Percentiles rank a stretch among this genome's conserved stretches.
phyloP scores from a whole-genome alignment of 2,797 vertebrate genomes.

The Acropternis orthonyx region DNA sequence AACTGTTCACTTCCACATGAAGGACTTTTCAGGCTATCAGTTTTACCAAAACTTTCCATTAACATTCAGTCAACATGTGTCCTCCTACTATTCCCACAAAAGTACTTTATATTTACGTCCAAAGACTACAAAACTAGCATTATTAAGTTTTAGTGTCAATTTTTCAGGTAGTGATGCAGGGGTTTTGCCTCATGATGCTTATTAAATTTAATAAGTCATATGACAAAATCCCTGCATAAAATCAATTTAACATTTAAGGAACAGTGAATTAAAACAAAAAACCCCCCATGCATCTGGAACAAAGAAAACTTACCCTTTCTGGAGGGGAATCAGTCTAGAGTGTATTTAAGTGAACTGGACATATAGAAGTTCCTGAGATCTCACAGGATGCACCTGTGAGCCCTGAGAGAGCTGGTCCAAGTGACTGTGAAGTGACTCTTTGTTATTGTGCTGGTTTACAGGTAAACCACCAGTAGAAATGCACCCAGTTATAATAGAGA shows the following conservation, averaged over 20 bases:
- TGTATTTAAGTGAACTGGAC: neutral
- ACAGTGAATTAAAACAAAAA: neutral
- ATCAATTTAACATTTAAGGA: neutral
- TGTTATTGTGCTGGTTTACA: neutral
- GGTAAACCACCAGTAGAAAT: no score
- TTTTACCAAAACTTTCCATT: neutral
- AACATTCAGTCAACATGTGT: neutral
- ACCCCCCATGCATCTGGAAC: neutral
- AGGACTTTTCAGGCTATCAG: neutral
- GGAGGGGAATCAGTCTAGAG: fast-evolving
- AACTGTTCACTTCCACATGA: neutral
- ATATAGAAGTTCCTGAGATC: neutral
- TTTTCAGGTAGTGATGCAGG: neutral
- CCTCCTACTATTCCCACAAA: neutral
- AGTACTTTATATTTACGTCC: neutral
- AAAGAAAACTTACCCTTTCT: neutral
- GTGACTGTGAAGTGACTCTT: neutral
- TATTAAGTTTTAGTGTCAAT: neutral
- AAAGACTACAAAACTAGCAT: neutral
- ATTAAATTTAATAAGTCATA: neutral
- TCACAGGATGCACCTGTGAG: neutral
- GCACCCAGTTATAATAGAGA: no score
- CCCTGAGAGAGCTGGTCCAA: neutral
- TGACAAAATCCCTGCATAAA: neutral
- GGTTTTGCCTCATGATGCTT: neutral